Percentiles rank a stretch among this genome's conserved stretches.
phyloP scores from a whole-genome alignment of 2,888 invertebrate species.

The Pycnomerus fuliginosus region DNA sequence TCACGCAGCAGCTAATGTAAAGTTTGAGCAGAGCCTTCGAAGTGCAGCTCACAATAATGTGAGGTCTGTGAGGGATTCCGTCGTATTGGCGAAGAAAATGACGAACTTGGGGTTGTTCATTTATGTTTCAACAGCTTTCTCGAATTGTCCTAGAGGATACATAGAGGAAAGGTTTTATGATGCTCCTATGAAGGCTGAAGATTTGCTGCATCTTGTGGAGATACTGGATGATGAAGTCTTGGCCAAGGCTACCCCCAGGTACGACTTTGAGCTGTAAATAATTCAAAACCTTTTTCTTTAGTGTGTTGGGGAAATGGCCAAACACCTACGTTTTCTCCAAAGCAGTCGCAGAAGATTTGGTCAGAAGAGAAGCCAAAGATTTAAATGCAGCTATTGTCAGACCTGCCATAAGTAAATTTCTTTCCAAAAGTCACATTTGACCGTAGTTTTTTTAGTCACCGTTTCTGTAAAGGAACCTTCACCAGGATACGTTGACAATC shows the following conservation, averaged over 20 bases:
- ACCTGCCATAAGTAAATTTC: conserved; percentile 61
- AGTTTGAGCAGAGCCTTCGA: neutral
- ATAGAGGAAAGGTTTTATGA: conserved; percentile 8
- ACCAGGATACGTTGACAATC: conserved; percentile 59
- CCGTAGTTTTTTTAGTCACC: conserved; percentile 33
- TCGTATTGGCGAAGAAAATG: conserved; percentile 1
- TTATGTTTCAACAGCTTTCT: conserved; percentile 10
- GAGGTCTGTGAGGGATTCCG: neutral
- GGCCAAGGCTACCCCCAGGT: neutral
- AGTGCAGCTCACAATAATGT: neutral
- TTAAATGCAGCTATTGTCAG: conserved; percentile 68
- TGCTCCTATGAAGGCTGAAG: conserved; percentile 3
- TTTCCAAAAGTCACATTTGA: conserved; percentile 1
- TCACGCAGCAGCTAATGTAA: neutral
- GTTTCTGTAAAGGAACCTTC: conserved; percentile 37
- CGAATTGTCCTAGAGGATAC: conserved; percentile 1
- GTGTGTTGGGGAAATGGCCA: conserved; percentile 59
- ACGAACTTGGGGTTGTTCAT: conserved; percentile 2
- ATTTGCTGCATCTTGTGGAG: neutral
- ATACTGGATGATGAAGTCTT: neutral
- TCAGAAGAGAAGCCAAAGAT: conserved; percentile 56
- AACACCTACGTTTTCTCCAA: conserved; percentile 77
- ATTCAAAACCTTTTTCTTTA: conserved; percentile 39
- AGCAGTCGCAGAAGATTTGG: conserved; percentile 65
- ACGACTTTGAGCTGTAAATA: neutral